A percentile compares a stretch with the other conserved stretches of the same genome.
Evolutionary conservation across 2,888 invertebrate genomes (phyloP).

Genomic region (Candidula unifasciata): DNA sequence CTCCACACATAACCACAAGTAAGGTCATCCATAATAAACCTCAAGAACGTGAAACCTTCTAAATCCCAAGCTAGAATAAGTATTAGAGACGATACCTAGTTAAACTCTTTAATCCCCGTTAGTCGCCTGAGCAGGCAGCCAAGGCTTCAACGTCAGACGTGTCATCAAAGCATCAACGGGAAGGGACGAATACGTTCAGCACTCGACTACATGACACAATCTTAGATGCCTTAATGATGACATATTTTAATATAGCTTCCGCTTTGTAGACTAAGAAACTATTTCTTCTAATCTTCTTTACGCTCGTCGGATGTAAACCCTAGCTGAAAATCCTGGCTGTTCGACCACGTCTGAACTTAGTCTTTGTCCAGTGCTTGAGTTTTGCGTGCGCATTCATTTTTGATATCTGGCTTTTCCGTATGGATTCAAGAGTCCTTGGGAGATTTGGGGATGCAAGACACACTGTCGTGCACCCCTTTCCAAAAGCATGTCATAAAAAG

Average conservation of each 20-base stretch:
- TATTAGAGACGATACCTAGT: background rate
- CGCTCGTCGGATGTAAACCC: too few relatives aligned
- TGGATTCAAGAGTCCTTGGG: too few relatives aligned
- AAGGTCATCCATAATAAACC: background rate
- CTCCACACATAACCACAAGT: background rate
- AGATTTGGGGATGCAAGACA: too few relatives aligned
- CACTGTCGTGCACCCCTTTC: too few relatives aligned
- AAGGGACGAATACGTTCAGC: background rate
- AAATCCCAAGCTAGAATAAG: slow-evolving; percentile 1
- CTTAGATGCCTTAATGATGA: background rate
- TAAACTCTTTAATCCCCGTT: background rate
- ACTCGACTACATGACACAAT: background rate
- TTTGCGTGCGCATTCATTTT: too few relatives aligned
- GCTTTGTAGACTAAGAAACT: too few relatives aligned
- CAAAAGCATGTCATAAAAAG: too few relatives aligned
- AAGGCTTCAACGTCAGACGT: background rate
- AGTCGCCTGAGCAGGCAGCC: background rate
- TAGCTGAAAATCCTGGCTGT: too few relatives aligned
- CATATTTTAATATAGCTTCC: background rate
- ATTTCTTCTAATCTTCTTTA: too few relatives aligned
- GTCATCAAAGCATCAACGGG: background rate
- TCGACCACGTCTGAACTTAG: too few relatives aligned
- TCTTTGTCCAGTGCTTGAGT: too few relatives aligned
- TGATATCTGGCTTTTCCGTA: too few relatives aligned
- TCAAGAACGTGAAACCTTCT: background rate